A percentile compares a stretch with the other conserved stretches of the same genome.
phyloP scores from a whole-genome alignment of 2,888 invertebrate species.

The Limnephilus lunatus region DNA sequence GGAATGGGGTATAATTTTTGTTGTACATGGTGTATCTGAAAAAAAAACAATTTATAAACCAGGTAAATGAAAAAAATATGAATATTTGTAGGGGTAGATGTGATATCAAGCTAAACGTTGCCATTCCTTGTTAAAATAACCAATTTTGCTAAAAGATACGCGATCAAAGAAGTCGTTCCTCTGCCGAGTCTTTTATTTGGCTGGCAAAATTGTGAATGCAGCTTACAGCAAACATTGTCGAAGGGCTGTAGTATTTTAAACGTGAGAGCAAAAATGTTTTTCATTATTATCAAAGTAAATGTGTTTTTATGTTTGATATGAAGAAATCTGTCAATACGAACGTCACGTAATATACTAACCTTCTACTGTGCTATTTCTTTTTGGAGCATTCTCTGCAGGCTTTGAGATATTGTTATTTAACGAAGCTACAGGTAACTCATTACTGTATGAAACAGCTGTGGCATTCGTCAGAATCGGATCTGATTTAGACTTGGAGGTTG shows the following conservation, averaged over 20 bases:
- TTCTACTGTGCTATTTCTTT: not conserved
- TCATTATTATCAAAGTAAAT: not conserved
- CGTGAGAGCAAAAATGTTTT: not conserved
- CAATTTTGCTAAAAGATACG: not conserved
- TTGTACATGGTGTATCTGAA: not conserved
- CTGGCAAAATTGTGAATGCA: too few species aligned
- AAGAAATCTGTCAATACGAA: too few species aligned
- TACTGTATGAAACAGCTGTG: not conserved
- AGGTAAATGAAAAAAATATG: not conserved
- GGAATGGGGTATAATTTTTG: not conserved
- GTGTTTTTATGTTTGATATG: not conserved
- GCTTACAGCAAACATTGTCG: too few species aligned
- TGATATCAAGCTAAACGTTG: too few species aligned
- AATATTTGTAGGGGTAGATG: not conserved
- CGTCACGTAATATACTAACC: not conserved
- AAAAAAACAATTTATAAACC: not conserved
- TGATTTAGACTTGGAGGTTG: constrained; percentile 27
- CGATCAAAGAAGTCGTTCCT: not conserved
- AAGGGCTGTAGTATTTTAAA: too few species aligned
- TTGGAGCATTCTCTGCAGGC: not conserved
- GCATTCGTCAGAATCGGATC: not conserved
- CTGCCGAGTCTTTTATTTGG: not conserved
- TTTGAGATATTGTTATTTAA: not conserved
- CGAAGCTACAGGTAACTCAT: constrained; percentile 2
- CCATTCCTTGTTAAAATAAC: too few species aligned